Evolutionary conservation across 2,888 invertebrate species (phyloP).

Genomic region (Noctua fimbriata): DNA sequence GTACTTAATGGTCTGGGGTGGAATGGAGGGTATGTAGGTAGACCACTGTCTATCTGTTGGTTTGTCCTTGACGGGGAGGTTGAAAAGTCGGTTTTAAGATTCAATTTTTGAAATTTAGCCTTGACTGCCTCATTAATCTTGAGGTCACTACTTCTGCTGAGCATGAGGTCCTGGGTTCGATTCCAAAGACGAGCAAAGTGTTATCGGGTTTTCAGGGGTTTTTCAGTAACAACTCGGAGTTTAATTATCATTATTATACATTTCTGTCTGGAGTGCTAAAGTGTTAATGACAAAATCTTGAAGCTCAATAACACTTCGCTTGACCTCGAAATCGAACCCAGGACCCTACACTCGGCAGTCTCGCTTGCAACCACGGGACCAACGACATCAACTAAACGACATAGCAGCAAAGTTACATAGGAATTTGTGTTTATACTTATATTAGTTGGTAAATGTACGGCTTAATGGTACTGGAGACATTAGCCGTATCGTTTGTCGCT

Average conservation of each 20-base stretch:
- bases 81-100: not conserved
- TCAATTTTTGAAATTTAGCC: not conserved
- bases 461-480: constrained; percentile 29
- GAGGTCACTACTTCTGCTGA: not conserved
- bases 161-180: not conserved
- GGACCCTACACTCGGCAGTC: not conserved
- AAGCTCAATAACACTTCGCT: not conserved
- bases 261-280: not conserved
- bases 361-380: not conserved
- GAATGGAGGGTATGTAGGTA: not conserved
- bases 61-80: not conserved
- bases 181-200: not conserved
- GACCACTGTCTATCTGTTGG: not conserved
- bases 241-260: not conserved
- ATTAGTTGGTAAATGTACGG: constrained; percentile 19
- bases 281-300: not conserved
- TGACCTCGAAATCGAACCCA: not conserved
- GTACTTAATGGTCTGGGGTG: constrained; percentile 24
- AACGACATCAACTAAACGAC: not conserved
- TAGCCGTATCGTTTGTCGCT: constrained; percentile 24
- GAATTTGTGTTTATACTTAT: not conserved
- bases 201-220: not conserved
- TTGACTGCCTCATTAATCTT: not conserved
- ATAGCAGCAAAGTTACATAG: not conserved
- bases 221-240: not conserved